Evolutionary conservation across 2,113 vertebrate species (phyloP), one percentile per base, ranked within the genome.

Genomic region (Clarias gariepinus): DNA sequence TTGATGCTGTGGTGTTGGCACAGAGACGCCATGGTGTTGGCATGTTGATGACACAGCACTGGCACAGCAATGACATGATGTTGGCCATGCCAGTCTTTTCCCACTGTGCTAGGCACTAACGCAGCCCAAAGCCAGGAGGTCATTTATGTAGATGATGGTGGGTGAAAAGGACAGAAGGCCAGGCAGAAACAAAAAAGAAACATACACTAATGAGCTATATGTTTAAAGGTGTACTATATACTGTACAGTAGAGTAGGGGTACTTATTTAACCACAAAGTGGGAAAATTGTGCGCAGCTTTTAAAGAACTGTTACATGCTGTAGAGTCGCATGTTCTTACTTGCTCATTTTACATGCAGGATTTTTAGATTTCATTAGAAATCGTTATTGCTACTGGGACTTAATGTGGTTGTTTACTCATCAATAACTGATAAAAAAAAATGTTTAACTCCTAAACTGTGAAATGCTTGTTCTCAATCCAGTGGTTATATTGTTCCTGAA

Each of bases 141-240:
- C 82, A 85, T 87, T 87, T 81, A 76, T 68, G 86, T 71, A 82
- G 79, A 82, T 41, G 84, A 76, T 82, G 58, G 57, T 58, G 41
- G 80, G 81, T 78, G 86, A 84, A 8, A 55, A 79, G 84, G 76
- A 77, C 58, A 60, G 80, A 52, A 19, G 19, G 64, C 61, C 87
- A 85, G 86, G 81, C 13, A 36, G 23, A 64, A 64, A 71, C 52
- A 68, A 81, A 83, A 57, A 23, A 74, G 57, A 73, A 68, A 77
- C 25, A 25, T 36, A 28, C 25, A 76, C 33, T 23, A 77, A 15
- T 41, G 61, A 73, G 36, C 60, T 60, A 21, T 52, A 19, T 36
- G 23, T 64, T 30, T 57, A 30, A 47, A 58, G 66, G 9, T 57
- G 3, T 33, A 36, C 33, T 36, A 36, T 36, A 60, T 23, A n/a